phyloP scores from a whole-genome alignment of 2,113 vertebrate genomes.

The Alectura lathami region DNA sequence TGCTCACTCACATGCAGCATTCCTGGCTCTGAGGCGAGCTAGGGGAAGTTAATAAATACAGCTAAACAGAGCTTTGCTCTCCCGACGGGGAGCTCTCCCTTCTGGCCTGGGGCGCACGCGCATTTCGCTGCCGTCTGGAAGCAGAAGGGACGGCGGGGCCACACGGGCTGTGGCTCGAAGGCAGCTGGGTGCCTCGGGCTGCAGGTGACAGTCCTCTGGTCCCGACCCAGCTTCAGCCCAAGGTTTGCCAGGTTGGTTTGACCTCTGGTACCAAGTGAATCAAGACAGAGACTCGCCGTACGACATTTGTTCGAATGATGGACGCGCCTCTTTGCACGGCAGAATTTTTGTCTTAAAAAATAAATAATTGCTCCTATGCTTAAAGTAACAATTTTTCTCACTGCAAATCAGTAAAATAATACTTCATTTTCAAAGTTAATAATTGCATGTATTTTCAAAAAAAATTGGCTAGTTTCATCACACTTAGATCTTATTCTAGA shows the following conservation, averaged over 20 bases:
- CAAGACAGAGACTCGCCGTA: rapidly evolving
- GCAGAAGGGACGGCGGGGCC: not conserved
- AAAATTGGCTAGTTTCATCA: not conserved
- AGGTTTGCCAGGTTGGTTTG: not conserved
- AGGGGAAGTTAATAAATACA: not conserved
- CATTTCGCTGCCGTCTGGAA: not conserved
- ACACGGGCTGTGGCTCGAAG: not conserved
- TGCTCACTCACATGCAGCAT: slow-evolving; percentile 14
- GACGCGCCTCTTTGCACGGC: not conserved
- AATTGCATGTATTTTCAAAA: not conserved
- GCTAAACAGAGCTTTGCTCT: not conserved
- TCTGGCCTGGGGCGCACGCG: not conserved
- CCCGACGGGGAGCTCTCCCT: not conserved
- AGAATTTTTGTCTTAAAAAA: not conserved
- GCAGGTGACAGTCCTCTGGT: not conserved
- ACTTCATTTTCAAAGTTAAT: too few relatives aligned
- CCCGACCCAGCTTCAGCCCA: not conserved
- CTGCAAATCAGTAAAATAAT: not conserved
- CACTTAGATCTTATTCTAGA: not conserved
- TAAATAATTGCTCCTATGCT: not conserved
- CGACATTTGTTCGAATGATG: not conserved
- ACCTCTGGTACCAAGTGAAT: not conserved
- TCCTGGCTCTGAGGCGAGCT: not conserved
- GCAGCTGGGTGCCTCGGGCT: not conserved
- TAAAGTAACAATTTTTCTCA: not conserved